phyloP scores from a whole-genome alignment of 2,113 vertebrate genomes.

The Channa argus region DNA sequence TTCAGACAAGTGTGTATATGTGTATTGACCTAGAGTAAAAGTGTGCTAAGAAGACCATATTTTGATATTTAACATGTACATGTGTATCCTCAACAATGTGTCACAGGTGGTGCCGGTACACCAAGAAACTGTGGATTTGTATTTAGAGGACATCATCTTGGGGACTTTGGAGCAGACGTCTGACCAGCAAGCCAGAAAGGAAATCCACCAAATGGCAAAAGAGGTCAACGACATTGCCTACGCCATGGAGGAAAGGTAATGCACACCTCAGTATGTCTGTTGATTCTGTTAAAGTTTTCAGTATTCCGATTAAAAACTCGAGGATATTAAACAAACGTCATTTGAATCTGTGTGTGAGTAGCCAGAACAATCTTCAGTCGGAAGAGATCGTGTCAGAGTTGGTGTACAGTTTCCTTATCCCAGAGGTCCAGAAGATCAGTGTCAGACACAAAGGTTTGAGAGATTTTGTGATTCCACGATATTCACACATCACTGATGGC shows the following conservation, averaged over 20 bases:
- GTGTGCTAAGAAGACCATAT: not conserved
- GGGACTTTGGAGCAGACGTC: constrained; percentile 82
- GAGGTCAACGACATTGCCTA: constrained; percentile 90
- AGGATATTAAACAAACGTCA: not conserved
- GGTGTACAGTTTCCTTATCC: constrained; percentile 94
- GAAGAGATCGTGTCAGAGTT: constrained; percentile 95
- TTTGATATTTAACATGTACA: not conserved
- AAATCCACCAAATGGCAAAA: constrained; percentile 86
- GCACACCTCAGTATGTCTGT: not conserved
- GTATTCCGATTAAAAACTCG: not conserved
- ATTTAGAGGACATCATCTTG: constrained; percentile 92
- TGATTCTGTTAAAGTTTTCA: not conserved
- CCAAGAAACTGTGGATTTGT: constrained; percentile 90
- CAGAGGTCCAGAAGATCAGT: constrained; percentile 87
- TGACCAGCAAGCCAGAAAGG: constrained; percentile 90
- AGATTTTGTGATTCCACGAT: not conserved
- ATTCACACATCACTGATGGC: not conserved
- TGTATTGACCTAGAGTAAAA: not conserved
- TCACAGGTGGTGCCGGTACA: constrained; percentile 90
- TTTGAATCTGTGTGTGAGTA: constrained; percentile 66
- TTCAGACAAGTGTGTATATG: constrained; percentile 87
- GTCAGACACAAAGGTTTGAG: constrained; percentile 89
- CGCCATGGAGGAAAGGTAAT: constrained; percentile 88
- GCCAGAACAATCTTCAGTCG: constrained; percentile 87
- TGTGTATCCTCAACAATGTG: constrained; percentile 26